phyloP scores from a whole-genome alignment of 2,113 vertebrate genomes.

The Ammodramus savannarum region DNA sequence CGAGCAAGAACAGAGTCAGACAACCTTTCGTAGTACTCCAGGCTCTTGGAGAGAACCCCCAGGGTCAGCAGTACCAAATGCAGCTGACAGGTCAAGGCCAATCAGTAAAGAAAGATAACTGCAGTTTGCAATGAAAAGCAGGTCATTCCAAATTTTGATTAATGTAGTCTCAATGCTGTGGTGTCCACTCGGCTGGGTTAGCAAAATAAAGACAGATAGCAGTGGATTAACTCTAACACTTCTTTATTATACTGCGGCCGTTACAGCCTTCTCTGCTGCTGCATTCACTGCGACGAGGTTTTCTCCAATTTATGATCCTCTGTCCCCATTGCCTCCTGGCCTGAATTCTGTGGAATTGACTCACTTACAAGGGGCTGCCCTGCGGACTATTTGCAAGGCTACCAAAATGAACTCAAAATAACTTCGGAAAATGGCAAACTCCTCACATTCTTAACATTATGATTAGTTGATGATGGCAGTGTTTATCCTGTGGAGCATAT shows the following conservation, averaged over 20 bases:
- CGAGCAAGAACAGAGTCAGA: conserved; percentile 40
- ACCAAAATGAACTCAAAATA: not conserved
- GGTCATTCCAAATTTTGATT: conserved; percentile 58
- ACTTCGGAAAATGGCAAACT: not conserved
- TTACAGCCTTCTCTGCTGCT: not conserved
- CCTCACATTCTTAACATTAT: not conserved
- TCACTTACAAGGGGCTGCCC: not conserved
- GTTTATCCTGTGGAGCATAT: not conserved
- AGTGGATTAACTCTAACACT: conserved; percentile 36
- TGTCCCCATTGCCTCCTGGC: not conserved
- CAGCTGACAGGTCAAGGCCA: conserved; percentile 67
- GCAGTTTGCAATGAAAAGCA: conserved; percentile 59
- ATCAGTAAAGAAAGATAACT: conserved; percentile 65
- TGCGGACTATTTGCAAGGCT: not conserved
- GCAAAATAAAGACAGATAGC: conserved; percentile 48
- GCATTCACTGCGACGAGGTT: not conserved
- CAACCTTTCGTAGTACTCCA: conserved; percentile 10
- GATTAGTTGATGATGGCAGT: not conserved
- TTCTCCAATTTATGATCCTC: conserved; percentile 30
- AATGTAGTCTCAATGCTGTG: conserved; percentile 43
- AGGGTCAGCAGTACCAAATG: conserved; percentile 46
- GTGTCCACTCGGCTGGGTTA: conserved; percentile 24
- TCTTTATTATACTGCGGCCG: not conserved
- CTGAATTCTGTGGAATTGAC: not conserved
- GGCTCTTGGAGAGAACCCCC: conserved; percentile 39